These are phyloP conservation scores for Gadus macrocephalus DNA, from an alignment of 2,113 vertebrate species.

Conservation along the genomic window DNA sequence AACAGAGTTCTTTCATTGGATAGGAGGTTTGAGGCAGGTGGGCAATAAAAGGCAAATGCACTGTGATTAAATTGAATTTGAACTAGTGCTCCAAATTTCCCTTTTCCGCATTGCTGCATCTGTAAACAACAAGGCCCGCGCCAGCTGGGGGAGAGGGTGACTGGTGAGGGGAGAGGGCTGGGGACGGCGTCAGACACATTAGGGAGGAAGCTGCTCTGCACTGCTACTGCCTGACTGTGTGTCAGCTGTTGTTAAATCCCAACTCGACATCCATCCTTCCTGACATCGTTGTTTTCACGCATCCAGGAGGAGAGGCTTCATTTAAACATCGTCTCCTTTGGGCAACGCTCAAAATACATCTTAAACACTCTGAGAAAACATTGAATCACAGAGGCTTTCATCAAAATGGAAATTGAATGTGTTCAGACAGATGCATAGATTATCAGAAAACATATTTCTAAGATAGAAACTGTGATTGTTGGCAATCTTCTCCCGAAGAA, in stretches of 20 bases:
- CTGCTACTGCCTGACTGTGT: constrained; percentile 4
- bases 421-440: too few species aligned
- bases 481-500: too few species aligned
- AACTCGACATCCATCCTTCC: constrained; percentile 44
- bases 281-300: constrained; percentile 56
- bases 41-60: constrained; percentile 40
- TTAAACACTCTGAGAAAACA: too few species aligned
- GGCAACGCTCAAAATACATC: too few species aligned
- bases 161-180: not conserved
- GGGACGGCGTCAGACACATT: too few species aligned
- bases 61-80: constrained; percentile 39
- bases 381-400: too few species aligned
- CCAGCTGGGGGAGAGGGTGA: constrained; percentile 21
- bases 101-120: constrained; percentile 49
- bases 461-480: too few species aligned
- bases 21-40: constrained; percentile 42
- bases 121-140: constrained; percentile 51
- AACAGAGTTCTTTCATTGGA: constrained; percentile 37
- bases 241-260: constrained; percentile 60
- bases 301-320: constrained; percentile 11
- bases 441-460: too few species aligned
- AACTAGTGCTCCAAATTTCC: constrained; percentile 42
- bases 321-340: too few species aligned
- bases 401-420: too few species aligned
- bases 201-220: too few species aligned